Conservation (phyloP, 2,888 invertebrate genomes). For the Xanthia icteritia region DNA sequence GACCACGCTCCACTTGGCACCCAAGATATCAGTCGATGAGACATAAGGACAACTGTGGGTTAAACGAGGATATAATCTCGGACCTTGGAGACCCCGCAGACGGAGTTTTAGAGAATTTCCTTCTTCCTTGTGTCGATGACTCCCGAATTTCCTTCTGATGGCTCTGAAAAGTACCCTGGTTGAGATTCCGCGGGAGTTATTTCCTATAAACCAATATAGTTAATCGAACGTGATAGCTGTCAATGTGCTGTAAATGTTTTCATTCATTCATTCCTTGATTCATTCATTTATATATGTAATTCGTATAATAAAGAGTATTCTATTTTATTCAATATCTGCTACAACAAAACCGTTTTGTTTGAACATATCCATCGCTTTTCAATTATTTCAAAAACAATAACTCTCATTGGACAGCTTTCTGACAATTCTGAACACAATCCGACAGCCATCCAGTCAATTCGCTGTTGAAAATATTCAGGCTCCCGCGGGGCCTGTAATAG, state of each 20-base stretch:
- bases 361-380: not conserved
- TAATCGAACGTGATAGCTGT: not conserved
- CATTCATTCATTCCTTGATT: not conserved
- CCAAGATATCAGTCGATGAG: slow-evolving; percentile 1
- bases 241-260: not conserved
- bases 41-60: not conserved
- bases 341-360: not conserved
- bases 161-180: not conserved
- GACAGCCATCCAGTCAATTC: slow-evolving; percentile 43
- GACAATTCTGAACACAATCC: slow-evolving; percentile 42
- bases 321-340: not conserved
- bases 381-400: slow-evolving; percentile 30
- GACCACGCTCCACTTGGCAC: not conserved
- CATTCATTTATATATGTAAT: not conserved
- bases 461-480: slow-evolving; percentile 57
- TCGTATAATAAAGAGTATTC: not conserved
- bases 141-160: not conserved
- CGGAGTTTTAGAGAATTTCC: not conserved
- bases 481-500: slow-evolving; percentile 59
- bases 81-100: not conserved
- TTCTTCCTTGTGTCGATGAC: not conserved
- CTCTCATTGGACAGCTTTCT: slow-evolving; percentile 22
- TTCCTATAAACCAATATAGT: not conserved
- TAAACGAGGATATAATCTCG: slow-evolving; percentile 15
- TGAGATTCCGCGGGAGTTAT: not conserved